Evolutionary conservation across 2,113 vertebrate species (phyloP).

Genomic region (Etheostoma spectabile): DNA sequence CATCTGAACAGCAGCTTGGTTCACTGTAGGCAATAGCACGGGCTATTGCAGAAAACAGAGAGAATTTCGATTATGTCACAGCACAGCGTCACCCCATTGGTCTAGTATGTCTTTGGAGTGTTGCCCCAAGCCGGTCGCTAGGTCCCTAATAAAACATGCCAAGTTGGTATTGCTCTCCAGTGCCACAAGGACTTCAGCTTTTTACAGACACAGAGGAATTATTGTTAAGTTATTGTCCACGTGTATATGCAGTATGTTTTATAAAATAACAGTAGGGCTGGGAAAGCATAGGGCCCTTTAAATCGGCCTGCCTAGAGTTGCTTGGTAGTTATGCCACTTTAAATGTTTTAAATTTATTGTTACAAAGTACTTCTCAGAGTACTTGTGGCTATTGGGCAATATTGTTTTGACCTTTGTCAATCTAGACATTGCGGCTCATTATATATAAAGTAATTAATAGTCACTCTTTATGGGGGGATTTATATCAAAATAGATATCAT

Average conservation of each 20-base stretch:
- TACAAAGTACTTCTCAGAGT: background rate
- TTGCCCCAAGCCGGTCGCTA: background rate
- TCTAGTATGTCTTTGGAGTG: background rate
- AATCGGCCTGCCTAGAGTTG: background rate
- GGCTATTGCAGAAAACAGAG: conserved; percentile 74
- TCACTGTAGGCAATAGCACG: conserved; percentile 90
- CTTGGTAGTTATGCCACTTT: background rate
- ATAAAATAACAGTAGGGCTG: background rate
- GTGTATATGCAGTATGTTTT: background rate
- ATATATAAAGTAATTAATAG: background rate
- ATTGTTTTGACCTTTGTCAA: background rate
- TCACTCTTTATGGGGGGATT: background rate
- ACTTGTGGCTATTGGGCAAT: too few species aligned
- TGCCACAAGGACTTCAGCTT: too few species aligned
- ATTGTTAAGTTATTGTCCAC: background rate
- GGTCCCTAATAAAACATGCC: background rate
- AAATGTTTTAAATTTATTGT: background rate
- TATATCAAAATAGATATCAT: background rate
- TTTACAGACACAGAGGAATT: too few species aligned
- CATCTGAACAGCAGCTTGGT: conserved; percentile 86
- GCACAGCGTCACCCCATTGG: background rate
- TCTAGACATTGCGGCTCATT: background rate
- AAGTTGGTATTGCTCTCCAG: too few species aligned
- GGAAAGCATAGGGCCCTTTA: background rate
- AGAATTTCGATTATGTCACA: background rate